A percentile compares a stretch with the other conserved stretches of the same genome.
Evolutionary conservation across 2,797 vertebrate species (phyloP).

Genomic region (Mormyrops attenuatus): DNA sequence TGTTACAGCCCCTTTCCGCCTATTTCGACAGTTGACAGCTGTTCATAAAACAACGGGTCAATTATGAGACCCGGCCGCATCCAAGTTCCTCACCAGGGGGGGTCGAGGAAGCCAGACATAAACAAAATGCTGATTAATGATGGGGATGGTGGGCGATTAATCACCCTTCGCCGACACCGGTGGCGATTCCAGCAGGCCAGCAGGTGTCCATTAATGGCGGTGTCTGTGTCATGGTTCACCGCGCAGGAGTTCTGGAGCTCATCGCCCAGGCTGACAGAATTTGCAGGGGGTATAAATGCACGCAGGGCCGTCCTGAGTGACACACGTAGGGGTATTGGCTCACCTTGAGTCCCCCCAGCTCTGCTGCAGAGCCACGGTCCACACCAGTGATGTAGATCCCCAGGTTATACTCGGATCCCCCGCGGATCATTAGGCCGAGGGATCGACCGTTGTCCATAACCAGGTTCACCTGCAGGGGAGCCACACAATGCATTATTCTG

Average conservation of each 20-base stretch:
- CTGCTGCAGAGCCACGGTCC: slow-evolving; percentile 84
- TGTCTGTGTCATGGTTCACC: neutral
- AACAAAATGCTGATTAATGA: neutral
- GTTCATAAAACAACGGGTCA: slow-evolving; percentile 26
- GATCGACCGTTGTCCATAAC: slow-evolving; percentile 87
- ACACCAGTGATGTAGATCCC: slow-evolving; percentile 96
- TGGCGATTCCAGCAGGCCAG: neutral
- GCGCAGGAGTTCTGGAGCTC: neutral
- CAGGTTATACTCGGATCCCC: slow-evolving; percentile 86
- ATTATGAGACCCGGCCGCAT: slow-evolving; percentile 10
- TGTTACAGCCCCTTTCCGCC: neutral
- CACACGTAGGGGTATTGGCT: neutral
- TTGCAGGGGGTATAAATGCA: neutral
- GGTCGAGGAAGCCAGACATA: neutral
- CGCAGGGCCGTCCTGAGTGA: neutral
- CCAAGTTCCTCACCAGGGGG: neutral
- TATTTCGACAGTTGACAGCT: slow-evolving; percentile 17
- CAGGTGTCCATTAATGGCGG: neutral
- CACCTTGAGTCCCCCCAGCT: slow-evolving; percentile 91
- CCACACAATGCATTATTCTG: neutral
- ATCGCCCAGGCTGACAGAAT: neutral
- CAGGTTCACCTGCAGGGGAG: slow-evolving; percentile 77
- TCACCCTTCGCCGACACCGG: neutral
- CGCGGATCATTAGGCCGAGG: slow-evolving; percentile 89
- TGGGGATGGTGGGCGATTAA: neutral